Conservation (phyloP, 2,113 vertebrate species). For the Solea senegalensis region DNA sequence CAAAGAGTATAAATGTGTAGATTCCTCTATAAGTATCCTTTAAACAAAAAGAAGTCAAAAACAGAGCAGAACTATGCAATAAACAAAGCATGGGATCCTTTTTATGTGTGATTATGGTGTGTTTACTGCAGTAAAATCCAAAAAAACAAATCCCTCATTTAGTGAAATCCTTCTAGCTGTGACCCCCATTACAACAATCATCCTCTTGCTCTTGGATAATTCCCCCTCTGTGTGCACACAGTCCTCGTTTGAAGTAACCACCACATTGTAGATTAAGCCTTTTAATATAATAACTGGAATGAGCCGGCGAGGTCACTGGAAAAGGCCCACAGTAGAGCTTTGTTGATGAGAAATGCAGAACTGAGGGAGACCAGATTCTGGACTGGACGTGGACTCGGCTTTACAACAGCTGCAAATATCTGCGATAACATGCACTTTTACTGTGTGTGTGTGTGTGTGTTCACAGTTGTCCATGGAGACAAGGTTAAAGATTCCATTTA, state of each 20-base stretch:
- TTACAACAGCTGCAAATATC: constrained; percentile 21
- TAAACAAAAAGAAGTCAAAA: no score
- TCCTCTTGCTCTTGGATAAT: constrained; percentile 26
- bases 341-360: constrained; percentile 28
- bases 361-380: constrained; percentile 38
- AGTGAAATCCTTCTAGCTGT: constrained; percentile 22
- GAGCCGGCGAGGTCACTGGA: constrained; percentile 29
- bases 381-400: constrained; percentile 29
- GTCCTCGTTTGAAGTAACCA: constrained; percentile 38
- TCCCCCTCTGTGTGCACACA: constrained; percentile 27
- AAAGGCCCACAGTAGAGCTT: constrained; percentile 34
- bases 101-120: neutral
- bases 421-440: constrained; percentile 37
- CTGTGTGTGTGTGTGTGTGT: neutral
- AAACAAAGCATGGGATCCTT: no score
- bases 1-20: no score
- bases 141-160: constrained; percentile 4
- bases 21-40: no score
- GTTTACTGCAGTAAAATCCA: constrained; percentile 14
- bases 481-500: constrained; percentile 20
- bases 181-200: constrained; percentile 53
- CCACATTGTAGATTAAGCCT: constrained; percentile 45
- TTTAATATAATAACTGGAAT: constrained; percentile 46
- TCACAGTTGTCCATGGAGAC: constrained; percentile 2
- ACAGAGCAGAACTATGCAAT: no score